Percentiles rank a stretch among this genome's conserved stretches.
These are phyloP conservation scores for Teleopsis dalmanni DNA, from an alignment of 1,140 invertebrate species.

Conservation along the genomic window DNA sequence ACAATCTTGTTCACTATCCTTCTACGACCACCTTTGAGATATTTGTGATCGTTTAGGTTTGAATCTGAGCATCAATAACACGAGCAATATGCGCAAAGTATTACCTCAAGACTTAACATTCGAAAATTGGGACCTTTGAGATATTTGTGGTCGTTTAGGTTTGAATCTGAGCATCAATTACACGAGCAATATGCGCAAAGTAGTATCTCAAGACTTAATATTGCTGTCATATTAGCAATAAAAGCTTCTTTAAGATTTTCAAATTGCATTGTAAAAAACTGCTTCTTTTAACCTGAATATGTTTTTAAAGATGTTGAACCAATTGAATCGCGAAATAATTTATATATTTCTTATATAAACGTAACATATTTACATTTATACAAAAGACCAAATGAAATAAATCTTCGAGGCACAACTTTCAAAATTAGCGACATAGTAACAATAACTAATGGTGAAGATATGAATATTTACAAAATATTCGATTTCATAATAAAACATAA, in stretches of 20 bases:
- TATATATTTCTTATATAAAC: too few relatives aligned
- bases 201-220: not conserved
- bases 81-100: constrained; percentile 3
- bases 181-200: constrained; percentile 1
- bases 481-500: not conserved
- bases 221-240: not conserved
- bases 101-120: not conserved
- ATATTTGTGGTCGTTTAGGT: constrained; percentile 1
- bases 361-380: too few relatives aligned
- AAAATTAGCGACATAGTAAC: too few relatives aligned
- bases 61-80: not conserved
- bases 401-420: too few relatives aligned
- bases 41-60: constrained; percentile 2
- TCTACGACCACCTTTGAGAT: not conserved
- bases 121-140: constrained; percentile 1
- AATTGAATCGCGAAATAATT: too few relatives aligned
- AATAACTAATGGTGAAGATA: not conserved
- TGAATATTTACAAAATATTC: not conserved
- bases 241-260: constrained; percentile 1
- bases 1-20: constrained; percentile 3
- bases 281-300: constrained; percentile 2
- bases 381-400: too few relatives aligned
- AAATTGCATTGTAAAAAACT: not conserved
- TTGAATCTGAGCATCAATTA: not conserved
- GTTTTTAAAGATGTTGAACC: not conserved